phyloP scores from a whole-genome alignment of 92 coral and sea anemone genomes.

The Siderastrea radians region DNA sequence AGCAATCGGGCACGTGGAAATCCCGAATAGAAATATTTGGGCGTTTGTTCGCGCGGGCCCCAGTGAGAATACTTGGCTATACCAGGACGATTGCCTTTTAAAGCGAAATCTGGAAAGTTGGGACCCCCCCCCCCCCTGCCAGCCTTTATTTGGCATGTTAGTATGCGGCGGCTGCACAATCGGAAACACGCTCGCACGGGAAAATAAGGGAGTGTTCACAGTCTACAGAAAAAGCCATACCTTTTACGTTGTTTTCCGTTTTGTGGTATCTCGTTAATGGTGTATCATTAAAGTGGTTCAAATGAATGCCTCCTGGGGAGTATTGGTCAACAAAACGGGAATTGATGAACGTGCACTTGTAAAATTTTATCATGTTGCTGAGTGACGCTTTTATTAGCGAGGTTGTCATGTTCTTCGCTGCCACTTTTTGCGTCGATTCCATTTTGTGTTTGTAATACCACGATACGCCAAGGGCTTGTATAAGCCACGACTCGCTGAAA shows the following conservation, averaged over 20 bases:
- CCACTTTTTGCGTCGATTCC: not conserved
- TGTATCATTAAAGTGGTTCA: constrained; percentile 13
- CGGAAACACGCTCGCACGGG: not conserved
- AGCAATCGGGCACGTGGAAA: no score
- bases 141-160: no score
- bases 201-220: not conserved
- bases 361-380: constrained; percentile 23
- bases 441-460: not conserved
- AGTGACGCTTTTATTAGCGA: constrained; percentile 9
- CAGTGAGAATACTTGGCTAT: no score
- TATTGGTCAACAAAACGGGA: not conserved
- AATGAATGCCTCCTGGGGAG: constrained; percentile 10
- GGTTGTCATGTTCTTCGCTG: not conserved
- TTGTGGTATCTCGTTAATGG: not conserved
- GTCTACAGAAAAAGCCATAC: not conserved
- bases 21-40: no score
- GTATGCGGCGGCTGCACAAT: no score
- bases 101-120: no score
- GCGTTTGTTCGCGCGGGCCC: no score
- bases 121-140: no score
- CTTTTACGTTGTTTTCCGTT: not conserved
- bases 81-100: no score
- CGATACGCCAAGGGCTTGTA: not conserved
- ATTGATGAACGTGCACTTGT: not conserved
- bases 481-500: not conserved